Conservation (phyloP, 2,888 invertebrate genomes). For the Spisula subtruncata region DNA sequence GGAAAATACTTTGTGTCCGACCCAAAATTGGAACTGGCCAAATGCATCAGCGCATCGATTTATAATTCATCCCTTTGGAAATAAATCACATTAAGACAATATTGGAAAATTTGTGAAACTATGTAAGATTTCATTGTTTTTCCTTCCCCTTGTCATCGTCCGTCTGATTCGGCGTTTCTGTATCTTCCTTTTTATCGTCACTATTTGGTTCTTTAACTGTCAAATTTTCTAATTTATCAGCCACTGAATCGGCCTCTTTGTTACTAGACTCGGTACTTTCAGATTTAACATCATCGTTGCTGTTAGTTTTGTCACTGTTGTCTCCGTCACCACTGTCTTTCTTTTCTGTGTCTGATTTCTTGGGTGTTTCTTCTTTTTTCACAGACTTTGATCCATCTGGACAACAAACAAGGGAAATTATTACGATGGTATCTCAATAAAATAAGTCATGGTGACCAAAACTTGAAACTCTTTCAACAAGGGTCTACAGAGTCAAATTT, state of each 20-base stretch:
- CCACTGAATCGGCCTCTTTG: constrained; percentile 62
- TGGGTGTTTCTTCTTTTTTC: background rate
- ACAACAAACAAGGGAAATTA: background rate
- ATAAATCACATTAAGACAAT: constrained; percentile 16
- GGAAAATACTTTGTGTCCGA: background rate
- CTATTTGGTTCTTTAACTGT: constrained; percentile 61
- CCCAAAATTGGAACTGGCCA: background rate
- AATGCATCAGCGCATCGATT: background rate
- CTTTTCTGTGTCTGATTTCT: background rate
- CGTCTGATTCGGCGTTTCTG: background rate
- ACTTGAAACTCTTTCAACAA: too few species aligned
- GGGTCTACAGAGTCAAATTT: too few species aligned
- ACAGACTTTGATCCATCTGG: background rate
- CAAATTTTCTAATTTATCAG: constrained; percentile 64
- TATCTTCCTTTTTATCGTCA: constrained; percentile 30
- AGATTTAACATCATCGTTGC: background rate
- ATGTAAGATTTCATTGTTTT: background rate
- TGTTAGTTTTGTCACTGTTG: background rate
- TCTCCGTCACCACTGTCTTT: constrained; percentile 10
- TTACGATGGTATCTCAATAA: too few species aligned
- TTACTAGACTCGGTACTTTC: constrained; percentile 24
- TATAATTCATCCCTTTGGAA: background rate
- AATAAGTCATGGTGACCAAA: too few species aligned
- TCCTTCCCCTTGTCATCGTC: constrained; percentile 1
- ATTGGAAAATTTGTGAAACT: background rate